Evolutionary conservation across 2,797 vertebrate species (phyloP).

Genomic region (Smutsia gigantea): DNA sequence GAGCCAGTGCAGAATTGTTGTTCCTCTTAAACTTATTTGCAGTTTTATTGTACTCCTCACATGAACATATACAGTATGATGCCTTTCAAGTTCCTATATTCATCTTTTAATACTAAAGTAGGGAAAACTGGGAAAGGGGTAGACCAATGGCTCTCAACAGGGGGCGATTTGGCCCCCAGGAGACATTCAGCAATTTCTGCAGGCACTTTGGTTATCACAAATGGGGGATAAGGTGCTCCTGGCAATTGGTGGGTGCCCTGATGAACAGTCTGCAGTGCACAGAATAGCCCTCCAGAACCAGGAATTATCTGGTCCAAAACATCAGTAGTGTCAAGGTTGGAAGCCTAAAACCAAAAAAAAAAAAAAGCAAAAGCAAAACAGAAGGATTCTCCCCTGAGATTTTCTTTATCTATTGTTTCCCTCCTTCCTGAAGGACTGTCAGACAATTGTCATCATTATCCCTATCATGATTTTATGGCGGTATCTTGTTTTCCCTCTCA

Average conservation of each 20-base stretch:
- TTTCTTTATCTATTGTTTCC: neutral
- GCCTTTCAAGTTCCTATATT: neutral
- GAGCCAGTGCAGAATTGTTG: neutral
- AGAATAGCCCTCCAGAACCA: neutral
- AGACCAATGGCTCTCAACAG: neutral
- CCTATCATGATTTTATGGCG: neutral
- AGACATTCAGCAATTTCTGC: neutral
- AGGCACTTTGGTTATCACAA: neutral
- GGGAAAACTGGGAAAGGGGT: neutral
- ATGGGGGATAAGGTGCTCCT: neutral
- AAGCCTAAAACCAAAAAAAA: slow-evolving; percentile 16
- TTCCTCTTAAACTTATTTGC: neutral
- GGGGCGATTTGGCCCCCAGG: neutral
- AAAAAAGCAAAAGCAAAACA: neutral
- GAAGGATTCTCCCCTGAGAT: neutral
- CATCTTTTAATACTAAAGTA: neutral
- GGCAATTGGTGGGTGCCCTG: neutral
- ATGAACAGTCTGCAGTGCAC: neutral
- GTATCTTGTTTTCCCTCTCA: neutral
- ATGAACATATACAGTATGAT: neutral
- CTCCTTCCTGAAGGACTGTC: neutral
- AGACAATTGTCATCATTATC: neutral
- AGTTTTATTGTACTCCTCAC: neutral
- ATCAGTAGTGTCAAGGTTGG: neutral
- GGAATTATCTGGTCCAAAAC: neutral